phyloP scores from a whole-genome alignment of 2,888 invertebrate genomes.

The Zygogramma bicolorata region DNA sequence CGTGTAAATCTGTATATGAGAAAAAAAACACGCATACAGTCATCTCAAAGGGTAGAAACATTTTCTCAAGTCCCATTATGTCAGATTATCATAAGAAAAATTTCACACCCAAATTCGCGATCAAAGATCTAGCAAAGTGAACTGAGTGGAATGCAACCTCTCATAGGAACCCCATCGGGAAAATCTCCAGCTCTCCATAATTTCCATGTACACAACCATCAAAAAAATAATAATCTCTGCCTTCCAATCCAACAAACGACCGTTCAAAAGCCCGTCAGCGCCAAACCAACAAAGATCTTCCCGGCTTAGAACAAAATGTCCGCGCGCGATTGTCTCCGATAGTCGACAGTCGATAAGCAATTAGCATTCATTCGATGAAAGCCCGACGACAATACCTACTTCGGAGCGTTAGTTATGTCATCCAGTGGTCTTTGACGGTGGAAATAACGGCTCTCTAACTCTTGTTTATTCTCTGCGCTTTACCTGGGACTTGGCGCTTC shows the following conservation, averaged over 20 bases:
- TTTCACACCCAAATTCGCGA: no score
- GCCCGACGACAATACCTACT: slow-evolving; percentile 52
- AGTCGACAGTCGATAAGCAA: slow-evolving; percentile 49
- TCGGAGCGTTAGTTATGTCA: slow-evolving; percentile 6
- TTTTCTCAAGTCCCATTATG: no score
- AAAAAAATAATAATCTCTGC: neutral
- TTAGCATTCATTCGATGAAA: slow-evolving; percentile 55
- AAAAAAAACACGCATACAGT: no score
- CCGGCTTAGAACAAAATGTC: slow-evolving; percentile 16
- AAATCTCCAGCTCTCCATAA: neutral
- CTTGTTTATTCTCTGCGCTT: slow-evolving; percentile 7
- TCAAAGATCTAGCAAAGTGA: no score
- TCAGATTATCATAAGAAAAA: no score
- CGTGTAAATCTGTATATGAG: no score
- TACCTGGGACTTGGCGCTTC: slow-evolving; percentile 5
- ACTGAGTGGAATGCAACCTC: no score
- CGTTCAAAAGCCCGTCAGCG: neutral
- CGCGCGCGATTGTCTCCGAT: slow-evolving; percentile 15
- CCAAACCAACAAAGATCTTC: neutral
- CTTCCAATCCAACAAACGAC: neutral
- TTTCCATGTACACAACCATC: neutral
- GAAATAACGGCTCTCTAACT: slow-evolving; percentile 10
- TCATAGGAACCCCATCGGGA: no score
- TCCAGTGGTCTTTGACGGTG: slow-evolving; percentile 17
- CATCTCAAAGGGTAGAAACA: no score